Base-by-base conservation (phyloP, 2,797 vertebrate species). In the Arrhamphus sclerolepis region DNA sequence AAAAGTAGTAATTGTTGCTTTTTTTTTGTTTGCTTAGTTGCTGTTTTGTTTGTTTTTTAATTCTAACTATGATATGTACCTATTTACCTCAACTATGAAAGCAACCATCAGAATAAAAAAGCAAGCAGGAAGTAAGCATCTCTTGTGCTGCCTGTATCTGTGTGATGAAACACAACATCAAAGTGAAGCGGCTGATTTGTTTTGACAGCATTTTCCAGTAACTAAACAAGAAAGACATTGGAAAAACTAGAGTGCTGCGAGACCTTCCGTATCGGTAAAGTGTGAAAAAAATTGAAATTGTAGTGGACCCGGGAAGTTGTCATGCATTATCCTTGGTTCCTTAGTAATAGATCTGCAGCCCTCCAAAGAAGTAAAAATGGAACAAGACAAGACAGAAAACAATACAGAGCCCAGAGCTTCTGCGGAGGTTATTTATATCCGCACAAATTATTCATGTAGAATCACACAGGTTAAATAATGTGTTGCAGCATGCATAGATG, bases 81-180 rank as follows among this genome's bases (percentile, higher is more conserved):
- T 42, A 46, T 70, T 71, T 59, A 46, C 43, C 47, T 58, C 17
- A 38, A 56, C 66, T 59, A 55, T 62, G 38, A 65, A 51, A 53
- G 51, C 9, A 78, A 52, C 54, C 59, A 63, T 79, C 62, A 72
- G 46, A 31, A 10, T 67, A 62, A 66, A 54, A n/a, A 70, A 62
- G 71, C 55, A 69, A 62, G 63, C 53, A 26, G 24, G 0, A 53
- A 18, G 39, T 28, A 54, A 67, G 60, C 53, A 3, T 69, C 29
- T 72, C 47, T 46, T 46, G 43, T 4, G 0, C 24, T 24, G 21
- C 41, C 10, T 38, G 52, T 47, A 11, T 46, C 6, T 31, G 17
- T 17, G 1, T 52, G 41, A 49, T 74, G 53, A 58, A 70, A 46
- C 56, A 42, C 11, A 68, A 48, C 43, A 51, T 66, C 40, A 13